phyloP scores from a whole-genome alignment of 2,797 vertebrate species.

The Arnoldichthys spilopterus region DNA sequence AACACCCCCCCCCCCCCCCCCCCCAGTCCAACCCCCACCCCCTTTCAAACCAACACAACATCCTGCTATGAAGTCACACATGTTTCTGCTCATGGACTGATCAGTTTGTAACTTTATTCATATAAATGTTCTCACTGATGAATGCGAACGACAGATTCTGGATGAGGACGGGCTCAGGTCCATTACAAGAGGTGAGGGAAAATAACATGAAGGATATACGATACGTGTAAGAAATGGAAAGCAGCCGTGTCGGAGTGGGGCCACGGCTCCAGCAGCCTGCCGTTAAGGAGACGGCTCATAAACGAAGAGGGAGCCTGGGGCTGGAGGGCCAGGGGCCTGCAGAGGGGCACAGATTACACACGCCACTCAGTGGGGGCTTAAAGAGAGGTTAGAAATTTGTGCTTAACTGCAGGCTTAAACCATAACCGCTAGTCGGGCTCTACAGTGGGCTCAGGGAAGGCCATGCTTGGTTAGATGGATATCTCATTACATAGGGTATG shows the following conservation, averaged over 20 bases:
- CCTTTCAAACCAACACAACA: no score
- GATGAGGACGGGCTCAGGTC: conserved; percentile 10
- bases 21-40: no score
- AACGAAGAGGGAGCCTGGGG: conserved; percentile 45
- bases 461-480: no score
- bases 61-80: no score
- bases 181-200: conserved; percentile 40
- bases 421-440: neutral
- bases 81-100: neutral
- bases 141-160: neutral
- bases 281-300: conserved; percentile 50
- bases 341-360: conserved; percentile 39
- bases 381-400: neutral
- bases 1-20: no score
- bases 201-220: conserved; percentile 70
- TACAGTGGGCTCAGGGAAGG: neutral
- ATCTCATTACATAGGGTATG: no score
- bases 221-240: conserved; percentile 76
- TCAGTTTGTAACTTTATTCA: neutral
- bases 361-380: conserved; percentile 6
- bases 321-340: conserved; percentile 28
- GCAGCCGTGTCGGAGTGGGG: conserved; percentile 69
- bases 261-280: conserved; percentile 74
- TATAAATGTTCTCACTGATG: neutral
- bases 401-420: conserved; percentile 19